Conservation (phyloP, 2,797 vertebrate genomes). For the Synaphobranchus kaupii region DNA sequence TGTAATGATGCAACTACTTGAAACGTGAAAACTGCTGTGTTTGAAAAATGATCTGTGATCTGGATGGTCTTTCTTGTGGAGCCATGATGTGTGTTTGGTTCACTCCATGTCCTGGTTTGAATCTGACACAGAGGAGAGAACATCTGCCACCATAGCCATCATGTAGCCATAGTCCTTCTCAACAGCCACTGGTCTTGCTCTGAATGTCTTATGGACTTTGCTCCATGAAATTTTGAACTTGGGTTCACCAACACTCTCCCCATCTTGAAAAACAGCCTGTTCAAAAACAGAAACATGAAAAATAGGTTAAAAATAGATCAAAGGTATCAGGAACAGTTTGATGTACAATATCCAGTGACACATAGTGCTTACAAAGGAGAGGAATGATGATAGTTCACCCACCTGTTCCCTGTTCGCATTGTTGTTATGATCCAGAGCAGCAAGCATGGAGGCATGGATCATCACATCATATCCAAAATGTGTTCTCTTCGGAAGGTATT, state of each 20-base stretch:
- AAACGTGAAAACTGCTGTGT: conserved; percentile 8
- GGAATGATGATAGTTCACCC: too few species aligned
- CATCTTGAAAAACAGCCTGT: conserved; percentile 21
- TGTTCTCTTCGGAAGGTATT: conserved; percentile 28
- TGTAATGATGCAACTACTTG: neutral
- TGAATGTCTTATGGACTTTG: conserved; percentile 31
- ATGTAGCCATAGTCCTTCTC: conserved; percentile 28
- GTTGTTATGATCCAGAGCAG: conserved; percentile 33
- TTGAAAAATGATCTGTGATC: conserved; percentile 7
- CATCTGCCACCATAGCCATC: conserved; percentile 18
- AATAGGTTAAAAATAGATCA: too few species aligned
- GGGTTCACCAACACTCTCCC: conserved; percentile 22
- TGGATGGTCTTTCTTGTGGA: conserved; percentile 8
- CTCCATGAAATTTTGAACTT: conserved; percentile 28
- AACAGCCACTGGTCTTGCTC: conserved; percentile 28
- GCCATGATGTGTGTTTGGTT: conserved; percentile 9
- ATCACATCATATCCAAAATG: conserved; percentile 27
- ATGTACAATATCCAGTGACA: too few species aligned
- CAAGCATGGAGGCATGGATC: conserved; percentile 32
- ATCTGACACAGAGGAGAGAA: conserved; percentile 4
- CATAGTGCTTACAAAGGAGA: too few species aligned
- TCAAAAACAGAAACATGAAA: neutral
- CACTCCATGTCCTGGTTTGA: neutral
- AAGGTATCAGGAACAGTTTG: too few species aligned
- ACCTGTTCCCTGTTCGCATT: neutral